phyloP scores from a whole-genome alignment of 2,888 invertebrate genomes.

The Chymomyza caudatula region DNA sequence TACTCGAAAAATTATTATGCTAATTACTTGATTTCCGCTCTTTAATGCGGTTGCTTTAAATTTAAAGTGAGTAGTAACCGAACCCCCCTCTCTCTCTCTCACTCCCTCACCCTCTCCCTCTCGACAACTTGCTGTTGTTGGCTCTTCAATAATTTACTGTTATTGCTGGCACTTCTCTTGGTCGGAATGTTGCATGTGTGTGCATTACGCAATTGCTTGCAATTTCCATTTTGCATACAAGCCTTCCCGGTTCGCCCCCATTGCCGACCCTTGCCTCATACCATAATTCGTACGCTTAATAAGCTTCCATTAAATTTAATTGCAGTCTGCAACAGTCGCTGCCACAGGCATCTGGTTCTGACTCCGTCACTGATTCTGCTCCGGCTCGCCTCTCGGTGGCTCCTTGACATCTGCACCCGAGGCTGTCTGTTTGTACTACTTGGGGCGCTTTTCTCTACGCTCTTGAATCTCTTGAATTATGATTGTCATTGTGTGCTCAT shows the following conservation, averaged over 20 bases:
- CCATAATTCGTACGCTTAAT: constrained; percentile 51
- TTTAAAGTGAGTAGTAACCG: not conserved
- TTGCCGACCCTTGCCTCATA: not conserved
- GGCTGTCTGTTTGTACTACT: not conserved
- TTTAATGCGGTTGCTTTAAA: not conserved
- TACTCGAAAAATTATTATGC: not conserved
- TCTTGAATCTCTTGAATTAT: not conserved
- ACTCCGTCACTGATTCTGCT: constrained; percentile 6
- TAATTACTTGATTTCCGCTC: not conserved
- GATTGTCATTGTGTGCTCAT: constrained; percentile 5
- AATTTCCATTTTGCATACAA: constrained; percentile 21
- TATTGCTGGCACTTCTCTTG: constrained; percentile 9
- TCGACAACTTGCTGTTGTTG: no score
- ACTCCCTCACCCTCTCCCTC: not conserved
- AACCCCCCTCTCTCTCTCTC: not conserved
- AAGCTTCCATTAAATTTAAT: constrained; percentile 70
- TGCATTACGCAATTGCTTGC: constrained; percentile 55
- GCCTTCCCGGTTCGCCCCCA: not conserved
- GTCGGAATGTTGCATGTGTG: not conserved
- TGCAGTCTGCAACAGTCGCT: constrained; percentile 54
- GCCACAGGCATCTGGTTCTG: not conserved
- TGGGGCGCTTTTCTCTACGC: not conserved
- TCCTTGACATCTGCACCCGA: not conserved
- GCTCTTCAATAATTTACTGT: constrained; percentile 35
- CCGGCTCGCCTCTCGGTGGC: not conserved